phyloP scores from a whole-genome alignment of 92 coral and sea anemone genomes.

The Diadumene lineata region DNA sequence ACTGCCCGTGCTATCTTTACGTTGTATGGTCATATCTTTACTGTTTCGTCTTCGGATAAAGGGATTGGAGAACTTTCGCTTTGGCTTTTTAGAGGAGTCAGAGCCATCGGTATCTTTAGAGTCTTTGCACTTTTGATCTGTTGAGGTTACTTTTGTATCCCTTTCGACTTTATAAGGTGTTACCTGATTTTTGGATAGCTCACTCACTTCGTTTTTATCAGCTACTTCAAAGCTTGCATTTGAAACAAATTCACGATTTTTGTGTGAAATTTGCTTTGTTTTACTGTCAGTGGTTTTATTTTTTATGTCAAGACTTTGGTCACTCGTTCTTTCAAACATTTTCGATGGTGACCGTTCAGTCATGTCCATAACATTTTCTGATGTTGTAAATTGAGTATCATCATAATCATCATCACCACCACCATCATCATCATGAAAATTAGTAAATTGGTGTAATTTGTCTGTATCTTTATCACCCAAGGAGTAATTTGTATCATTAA shows the following conservation, averaged over 20 bases:
- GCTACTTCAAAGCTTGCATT: background rate
- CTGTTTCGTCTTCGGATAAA: constrained; percentile 3
- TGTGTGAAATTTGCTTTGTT: background rate
- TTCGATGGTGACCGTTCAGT: background rate
- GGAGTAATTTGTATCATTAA: background rate
- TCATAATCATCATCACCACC: too few species aligned
- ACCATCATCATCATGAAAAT: constrained; percentile 1
- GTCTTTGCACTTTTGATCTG: background rate
- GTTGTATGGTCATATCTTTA: constrained; percentile 2
- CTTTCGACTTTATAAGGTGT: too few species aligned
- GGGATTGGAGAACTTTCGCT: background rate
- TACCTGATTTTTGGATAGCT: too few species aligned
- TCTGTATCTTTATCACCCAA: background rate
- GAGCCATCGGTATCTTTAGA: background rate
- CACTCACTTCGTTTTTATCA: too few species aligned
- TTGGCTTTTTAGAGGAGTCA: background rate
- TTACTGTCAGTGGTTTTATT: background rate
- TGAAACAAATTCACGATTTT: too few species aligned
- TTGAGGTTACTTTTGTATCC: too few species aligned
- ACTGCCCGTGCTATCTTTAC: background rate
- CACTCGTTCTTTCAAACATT: background rate
- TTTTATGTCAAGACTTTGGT: background rate
- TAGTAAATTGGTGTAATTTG: too few species aligned
- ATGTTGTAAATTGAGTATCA: too few species aligned
- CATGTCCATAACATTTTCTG: background rate